Evolutionary conservation across 2,888 invertebrate species (phyloP), one percentile per base, ranked within the genome.

Genomic region (Nasonovia ribisnigri): DNA sequence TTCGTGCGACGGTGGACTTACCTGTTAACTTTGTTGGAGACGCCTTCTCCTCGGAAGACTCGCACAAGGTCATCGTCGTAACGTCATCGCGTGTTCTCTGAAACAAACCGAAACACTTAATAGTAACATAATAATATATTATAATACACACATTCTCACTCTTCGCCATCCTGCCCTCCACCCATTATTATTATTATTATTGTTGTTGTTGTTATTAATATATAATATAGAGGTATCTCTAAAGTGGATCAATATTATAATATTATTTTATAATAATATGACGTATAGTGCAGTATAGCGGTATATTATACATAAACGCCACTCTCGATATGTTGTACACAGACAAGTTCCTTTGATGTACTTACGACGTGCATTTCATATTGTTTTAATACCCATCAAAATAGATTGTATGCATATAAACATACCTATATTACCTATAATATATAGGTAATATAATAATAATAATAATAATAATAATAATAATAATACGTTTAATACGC

Each of bases 41-140:
- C 77, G 93, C 36, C 57, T 93, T 93, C 36, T 93, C 92, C 51
- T 93, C 93, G 77, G 93, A 84, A 84, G 93, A 89, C 89, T 93
- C 93, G 57, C 84, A 89, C 89, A 93, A 84, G 57, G 93, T 93
- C 93, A 93, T 93, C 89, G 93, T 43, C 16, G 77, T n/a, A 93
- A 54, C 89, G 89, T 93, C 88, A 89, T 93, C 89, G 93, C 89
- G 88, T 46, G 93, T 54, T 57, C 84, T 93, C 93, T 93, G 89
- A 77, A 92, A 92, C 57, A 46, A 60, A 92, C 48, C 60, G 10
- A 42, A 54, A 60, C 43, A 24, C 36, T 51, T 46, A 46, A 48
- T 42, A 57, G n/a, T 16, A 54, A 88, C 1, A 89, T 89, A 89
- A 43, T 20, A 42, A 43, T 54, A 16, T 51, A 51, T 51, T 51